Conservation (phyloP, 2,888 invertebrate genomes). For the Bellardia bayeri region DNA sequence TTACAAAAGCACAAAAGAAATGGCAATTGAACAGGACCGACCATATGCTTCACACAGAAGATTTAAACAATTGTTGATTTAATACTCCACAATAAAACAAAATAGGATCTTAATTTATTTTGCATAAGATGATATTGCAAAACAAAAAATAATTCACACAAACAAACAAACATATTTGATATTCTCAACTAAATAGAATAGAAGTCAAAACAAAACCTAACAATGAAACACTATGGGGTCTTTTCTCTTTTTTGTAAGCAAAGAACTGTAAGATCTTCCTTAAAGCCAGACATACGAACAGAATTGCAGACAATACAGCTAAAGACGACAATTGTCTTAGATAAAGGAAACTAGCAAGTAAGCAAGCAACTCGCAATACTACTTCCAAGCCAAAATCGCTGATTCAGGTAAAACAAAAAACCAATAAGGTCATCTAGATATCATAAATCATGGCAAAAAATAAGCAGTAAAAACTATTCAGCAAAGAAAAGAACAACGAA, state of each 20-base stretch:
- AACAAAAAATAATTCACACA: constrained; percentile 23
- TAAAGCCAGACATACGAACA: constrained; percentile 35
- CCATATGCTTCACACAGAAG: constrained; percentile 21
- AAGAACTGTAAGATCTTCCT: constrained; percentile 48
- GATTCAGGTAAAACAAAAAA: constrained; percentile 64
- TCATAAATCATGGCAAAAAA: constrained; percentile 70
- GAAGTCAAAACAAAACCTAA: constrained; percentile 64
- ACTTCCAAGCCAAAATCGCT: neutral
- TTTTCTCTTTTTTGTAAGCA: neutral
- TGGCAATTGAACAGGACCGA: neutral
- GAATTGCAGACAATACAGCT: constrained; percentile 31
- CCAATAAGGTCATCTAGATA: constrained; percentile 70
- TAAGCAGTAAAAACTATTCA: constrained; percentile 5
- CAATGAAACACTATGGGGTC: constrained; percentile 67
- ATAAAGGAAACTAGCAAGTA: constrained; percentile 50
- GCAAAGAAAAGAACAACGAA: constrained; percentile 22
- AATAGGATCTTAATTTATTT: constrained; percentile 57
- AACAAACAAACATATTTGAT: constrained; percentile 23
- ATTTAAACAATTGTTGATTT: constrained; percentile 17
- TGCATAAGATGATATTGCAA: constrained; percentile 66
- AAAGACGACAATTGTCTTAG: constrained; percentile 61
- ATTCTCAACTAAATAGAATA: constrained; percentile 29
- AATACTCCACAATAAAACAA: constrained; percentile 40
- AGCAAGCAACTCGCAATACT: constrained; percentile 8
- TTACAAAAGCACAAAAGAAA: constrained; percentile 13